A percentile compares a stretch with the other conserved stretches of the same genome.
Conservation (phyloP, 2,113 vertebrate genomes). For the Nansenia antarctica region DNA sequence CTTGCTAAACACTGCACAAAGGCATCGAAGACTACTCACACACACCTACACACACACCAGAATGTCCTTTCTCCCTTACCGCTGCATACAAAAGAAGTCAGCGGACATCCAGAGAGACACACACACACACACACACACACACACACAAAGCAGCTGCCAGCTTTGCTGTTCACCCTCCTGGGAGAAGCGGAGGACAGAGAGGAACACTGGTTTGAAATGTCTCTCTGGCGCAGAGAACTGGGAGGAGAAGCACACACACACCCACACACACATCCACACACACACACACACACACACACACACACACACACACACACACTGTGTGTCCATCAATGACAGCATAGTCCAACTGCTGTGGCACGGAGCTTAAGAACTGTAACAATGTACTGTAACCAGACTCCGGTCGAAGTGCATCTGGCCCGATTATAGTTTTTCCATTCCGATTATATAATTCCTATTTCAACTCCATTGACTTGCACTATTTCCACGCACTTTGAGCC, state of each 20-base stretch:
- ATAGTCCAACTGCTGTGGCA: background rate
- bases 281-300: background rate
- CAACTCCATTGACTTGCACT: background rate
- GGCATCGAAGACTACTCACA: too few species aligned
- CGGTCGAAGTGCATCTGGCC: too few species aligned
- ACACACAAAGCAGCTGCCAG: background rate
- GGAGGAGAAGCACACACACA: background rate
- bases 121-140: background rate
- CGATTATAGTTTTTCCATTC: background rate
- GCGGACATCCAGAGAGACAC: too few species aligned
- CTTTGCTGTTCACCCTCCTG: background rate
- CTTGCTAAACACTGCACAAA: too few species aligned
- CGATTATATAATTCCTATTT: background rate
- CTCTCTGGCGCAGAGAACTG: background rate
- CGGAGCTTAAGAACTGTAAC: background rate
- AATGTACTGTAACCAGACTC: too few species aligned
- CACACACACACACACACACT: background rate
- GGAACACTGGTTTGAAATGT: background rate
- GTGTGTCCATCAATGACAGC: background rate
- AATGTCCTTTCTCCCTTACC: background rate
- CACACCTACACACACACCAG: too few species aligned
- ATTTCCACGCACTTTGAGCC: background rate
- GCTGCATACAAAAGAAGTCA: background rate
- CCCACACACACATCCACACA: too few species aligned
- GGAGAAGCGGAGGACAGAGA: background rate